Evolutionary conservation across 2,888 invertebrate species (phyloP), one percentile per base, ranked within the genome.

Genomic region (Exocentrus adspersus): DNA sequence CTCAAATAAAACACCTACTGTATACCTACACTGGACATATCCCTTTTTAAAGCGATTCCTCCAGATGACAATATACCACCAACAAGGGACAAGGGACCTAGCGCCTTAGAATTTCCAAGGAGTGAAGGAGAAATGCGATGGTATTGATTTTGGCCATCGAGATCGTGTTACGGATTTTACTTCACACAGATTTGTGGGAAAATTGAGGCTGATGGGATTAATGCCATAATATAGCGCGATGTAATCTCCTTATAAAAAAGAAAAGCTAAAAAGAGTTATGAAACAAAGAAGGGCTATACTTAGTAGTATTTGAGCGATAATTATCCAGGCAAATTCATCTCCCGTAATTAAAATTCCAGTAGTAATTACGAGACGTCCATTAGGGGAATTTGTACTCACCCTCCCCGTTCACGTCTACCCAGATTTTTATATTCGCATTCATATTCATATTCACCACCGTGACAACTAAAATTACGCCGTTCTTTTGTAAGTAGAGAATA

Each of bases 1-100:
- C 71, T 74, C 76, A 73, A 62, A 67, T 60, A 62, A 64, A 64
- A 64, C 62, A 60, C 56, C 62, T 51, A 60, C 62, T 48, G 61
- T 67, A 61, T 60, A n/a, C n/a, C n/a, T n/a, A 64, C 48, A 59
- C 43, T 64, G 64, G 64, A 64, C 64, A 56, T 52, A 61, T 60
- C 53, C 53, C 57, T 57, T 45, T n/a, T 37, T 17, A 20, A 19
- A 17, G 57, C 46, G 57, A 57, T 32, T 46, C 46, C 42, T 57
- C 32, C 16, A 17, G 57, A 57, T 43, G 46, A 57, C 57, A 57
- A 57, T 57, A 43, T 46, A 45, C 57, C 54, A 42, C n/a, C n/a
- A n/a, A n/a, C n/a, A n/a, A n/a, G n/a, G n/a, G n/a, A 28, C 57
- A 45, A 57, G 57, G 57, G 57, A 57, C 45, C 45, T 28, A n/a